Evolutionary conservation across 2,113 vertebrate genomes (phyloP).

Genomic region (Caracal caracal): DNA sequence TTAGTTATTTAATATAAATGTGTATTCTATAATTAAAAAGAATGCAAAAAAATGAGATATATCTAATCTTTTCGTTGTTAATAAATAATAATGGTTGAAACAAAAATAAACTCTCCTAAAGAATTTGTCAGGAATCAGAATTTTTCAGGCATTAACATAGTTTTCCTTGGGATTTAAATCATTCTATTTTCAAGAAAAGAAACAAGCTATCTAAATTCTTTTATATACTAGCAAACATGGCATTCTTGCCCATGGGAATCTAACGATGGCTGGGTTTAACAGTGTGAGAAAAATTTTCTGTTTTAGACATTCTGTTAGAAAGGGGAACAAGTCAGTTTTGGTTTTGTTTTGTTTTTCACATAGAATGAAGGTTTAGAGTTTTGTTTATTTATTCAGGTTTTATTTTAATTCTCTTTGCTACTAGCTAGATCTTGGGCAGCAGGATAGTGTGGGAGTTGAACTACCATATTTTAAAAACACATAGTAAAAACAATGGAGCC

Average conservation of each 20-base stretch:
- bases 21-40: not conserved
- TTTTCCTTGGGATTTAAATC: constrained; percentile 45
- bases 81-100: not conserved
- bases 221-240: constrained; percentile 46
- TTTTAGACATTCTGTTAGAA: constrained; percentile 32
- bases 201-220: constrained; percentile 61
- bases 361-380: constrained; percentile 8
- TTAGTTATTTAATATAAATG: not conserved
- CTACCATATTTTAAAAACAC: constrained; percentile 36
- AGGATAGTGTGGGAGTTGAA: not conserved
- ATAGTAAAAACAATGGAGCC: not conserved
- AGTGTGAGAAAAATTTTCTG: constrained; percentile 72
- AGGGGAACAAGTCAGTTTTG: not conserved
- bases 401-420: constrained; percentile 63
- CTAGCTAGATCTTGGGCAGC: not conserved
- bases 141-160: not conserved
- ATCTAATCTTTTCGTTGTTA: not conserved
- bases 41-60: constrained; percentile 29
- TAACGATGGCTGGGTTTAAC: constrained; percentile 41
- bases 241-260: constrained; percentile 67
- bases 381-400: constrained; percentile 71
- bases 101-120: constrained; percentile 18
- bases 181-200: constrained; percentile 64
- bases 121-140: constrained; percentile 25
- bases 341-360: constrained; percentile 61